Conservation (phyloP, 2,113 vertebrate genomes). For the Chauna torquata region DNA sequence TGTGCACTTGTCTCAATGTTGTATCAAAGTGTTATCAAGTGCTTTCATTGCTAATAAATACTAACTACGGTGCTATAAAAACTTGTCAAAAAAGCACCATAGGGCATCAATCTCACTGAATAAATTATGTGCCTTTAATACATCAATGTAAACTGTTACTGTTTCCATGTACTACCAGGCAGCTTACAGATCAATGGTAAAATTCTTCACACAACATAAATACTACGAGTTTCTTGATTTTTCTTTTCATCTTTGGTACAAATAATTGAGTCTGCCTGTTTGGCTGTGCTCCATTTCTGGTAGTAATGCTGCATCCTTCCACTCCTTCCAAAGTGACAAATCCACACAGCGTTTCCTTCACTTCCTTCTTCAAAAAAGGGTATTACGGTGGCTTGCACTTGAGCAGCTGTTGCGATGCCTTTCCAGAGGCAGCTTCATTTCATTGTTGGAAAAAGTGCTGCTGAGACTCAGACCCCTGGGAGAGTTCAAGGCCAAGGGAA, state of each 20-base stretch:
- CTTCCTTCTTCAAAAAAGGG: background rate
- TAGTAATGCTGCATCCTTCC: background rate
- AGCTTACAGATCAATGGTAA: background rate
- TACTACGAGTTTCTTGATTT: background rate
- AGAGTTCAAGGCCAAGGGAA: background rate
- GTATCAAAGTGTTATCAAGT: background rate
- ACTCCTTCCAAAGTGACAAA: background rate
- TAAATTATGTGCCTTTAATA: background rate
- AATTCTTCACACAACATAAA: background rate
- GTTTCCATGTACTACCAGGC: background rate
- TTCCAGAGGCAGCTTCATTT: background rate
- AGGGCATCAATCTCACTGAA: slow-evolving; percentile 15
- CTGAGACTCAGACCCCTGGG: background rate
- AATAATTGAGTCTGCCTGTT: background rate
- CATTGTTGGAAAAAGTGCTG: background rate
- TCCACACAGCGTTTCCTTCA: background rate
- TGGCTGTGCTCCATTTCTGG: background rate
- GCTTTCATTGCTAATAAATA: slow-evolving; percentile 22
- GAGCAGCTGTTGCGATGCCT: background rate
- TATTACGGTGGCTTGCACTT: background rate
- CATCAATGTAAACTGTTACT: background rate
- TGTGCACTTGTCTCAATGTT: background rate
- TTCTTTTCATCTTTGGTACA: background rate
- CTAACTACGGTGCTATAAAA: background rate
- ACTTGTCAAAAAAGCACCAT: background rate